Evolutionary conservation across 2,888 invertebrate genomes (phyloP).

Genomic region (Caenorhabditis becei): DNA sequence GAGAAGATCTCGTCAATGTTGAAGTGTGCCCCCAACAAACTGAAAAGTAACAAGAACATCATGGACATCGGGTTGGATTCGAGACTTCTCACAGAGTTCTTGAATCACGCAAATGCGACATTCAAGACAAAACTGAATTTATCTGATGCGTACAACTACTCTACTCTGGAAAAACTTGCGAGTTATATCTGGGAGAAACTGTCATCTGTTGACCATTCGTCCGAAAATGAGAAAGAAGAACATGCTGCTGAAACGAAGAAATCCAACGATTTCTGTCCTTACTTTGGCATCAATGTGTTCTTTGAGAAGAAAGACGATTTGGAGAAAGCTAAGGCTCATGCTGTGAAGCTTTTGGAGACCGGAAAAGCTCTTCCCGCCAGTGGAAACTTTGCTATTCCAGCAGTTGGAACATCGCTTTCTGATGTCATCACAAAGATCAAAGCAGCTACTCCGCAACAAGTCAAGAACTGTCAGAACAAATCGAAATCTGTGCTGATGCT

Average conservation of each 20-base stretch:
- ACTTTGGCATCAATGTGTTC: conserved; percentile 57
- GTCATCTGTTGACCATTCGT: neutral
- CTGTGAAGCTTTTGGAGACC: neutral
- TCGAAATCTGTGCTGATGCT: conserved; percentile 68
- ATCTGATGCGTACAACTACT: conserved; percentile 69
- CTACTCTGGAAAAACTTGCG: conserved; percentile 63
- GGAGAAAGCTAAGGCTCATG: conserved; percentile 29
- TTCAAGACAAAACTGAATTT: conserved; percentile 64
- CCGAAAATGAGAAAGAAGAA: neutral
- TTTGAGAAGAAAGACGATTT: conserved; percentile 54
- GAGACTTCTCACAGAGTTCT: conserved; percentile 53
- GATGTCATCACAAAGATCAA: conserved; percentile 48
- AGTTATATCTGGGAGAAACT: conserved; percentile 50
- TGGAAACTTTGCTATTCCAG: conserved; percentile 54
- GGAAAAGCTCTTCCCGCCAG: conserved; percentile 15
- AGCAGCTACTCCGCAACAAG: conserved; percentile 17
- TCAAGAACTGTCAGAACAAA: conserved; percentile 3
- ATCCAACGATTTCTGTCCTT: conserved; percentile 45
- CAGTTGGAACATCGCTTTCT: conserved; percentile 41
- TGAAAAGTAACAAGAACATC: conserved; percentile 65
- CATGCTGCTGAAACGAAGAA: neutral
- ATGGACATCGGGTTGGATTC: conserved; percentile 76
- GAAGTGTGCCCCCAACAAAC: conserved; percentile 29
- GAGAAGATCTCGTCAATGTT: conserved; percentile 40
- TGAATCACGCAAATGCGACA: conserved; percentile 59